Percentiles rank a stretch among this genome's conserved stretches.
phyloP scores from a whole-genome alignment of 2,797 vertebrate genomes.

The Cephalopachus bancanus region DNA sequence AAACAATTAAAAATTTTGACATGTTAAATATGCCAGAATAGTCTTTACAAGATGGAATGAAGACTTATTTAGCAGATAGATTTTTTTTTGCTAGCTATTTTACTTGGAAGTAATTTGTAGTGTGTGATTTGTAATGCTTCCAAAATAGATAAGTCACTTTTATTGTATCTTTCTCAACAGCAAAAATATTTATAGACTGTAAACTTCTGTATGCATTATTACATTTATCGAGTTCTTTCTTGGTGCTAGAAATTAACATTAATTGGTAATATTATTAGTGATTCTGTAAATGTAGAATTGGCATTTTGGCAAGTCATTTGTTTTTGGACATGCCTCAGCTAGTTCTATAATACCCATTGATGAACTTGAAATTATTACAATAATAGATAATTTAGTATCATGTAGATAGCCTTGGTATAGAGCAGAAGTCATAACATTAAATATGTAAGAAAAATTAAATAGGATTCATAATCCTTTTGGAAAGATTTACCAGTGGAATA shows the following conservation, averaged over 20 bases:
- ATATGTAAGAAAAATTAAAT: neutral
- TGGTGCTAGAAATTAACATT: neutral
- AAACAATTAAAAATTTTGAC: neutral
- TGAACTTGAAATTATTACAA: neutral
- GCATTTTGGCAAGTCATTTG: neutral
- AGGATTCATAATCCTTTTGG: neutral
- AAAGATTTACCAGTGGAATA: neutral
- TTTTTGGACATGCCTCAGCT: neutral
- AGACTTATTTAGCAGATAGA: neutral
- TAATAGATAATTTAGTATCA: neutral
- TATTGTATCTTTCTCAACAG: neutral
- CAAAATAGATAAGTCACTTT: slow-evolving; percentile 44
- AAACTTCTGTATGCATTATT: neutral
- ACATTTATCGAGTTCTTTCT: neutral
- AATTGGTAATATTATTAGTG: neutral
- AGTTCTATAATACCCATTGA: neutral
- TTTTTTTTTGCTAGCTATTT: slow-evolving; percentile 55
- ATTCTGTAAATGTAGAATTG: slow-evolving; percentile 14
- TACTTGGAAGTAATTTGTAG: slow-evolving; percentile 42
- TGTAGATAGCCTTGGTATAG: neutral
- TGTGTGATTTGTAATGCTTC: slow-evolving; percentile 32
- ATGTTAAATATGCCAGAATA: slow-evolving; percentile 57
- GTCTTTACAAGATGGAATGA: slow-evolving; percentile 11
- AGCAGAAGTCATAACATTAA: slow-evolving; percentile 40
- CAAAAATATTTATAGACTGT: neutral